These are phyloP conservation scores for Megaceryle alcyon DNA, from an alignment of 2,797 vertebrate species.

Conservation along the genomic window DNA sequence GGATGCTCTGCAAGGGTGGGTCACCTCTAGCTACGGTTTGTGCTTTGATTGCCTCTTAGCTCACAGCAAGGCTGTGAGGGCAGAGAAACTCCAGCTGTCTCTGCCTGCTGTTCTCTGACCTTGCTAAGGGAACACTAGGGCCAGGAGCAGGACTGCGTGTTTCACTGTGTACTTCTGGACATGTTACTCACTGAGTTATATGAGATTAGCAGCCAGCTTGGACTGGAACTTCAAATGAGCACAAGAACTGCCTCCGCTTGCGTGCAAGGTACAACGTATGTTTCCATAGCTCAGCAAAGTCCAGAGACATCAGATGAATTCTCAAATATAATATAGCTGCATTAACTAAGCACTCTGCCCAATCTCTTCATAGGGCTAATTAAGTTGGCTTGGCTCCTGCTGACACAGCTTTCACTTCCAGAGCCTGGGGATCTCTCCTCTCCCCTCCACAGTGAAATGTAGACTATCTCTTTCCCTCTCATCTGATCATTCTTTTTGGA, in stretches of 20 bases:
- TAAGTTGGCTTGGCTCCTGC: constrained; percentile 10
- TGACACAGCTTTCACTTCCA: constrained; percentile 16
- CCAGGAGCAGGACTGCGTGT: background rate
- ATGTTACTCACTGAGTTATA: background rate
- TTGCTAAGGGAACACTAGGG: background rate
- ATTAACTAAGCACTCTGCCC: background rate
- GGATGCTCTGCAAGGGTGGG: background rate
- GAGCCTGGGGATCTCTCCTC: background rate
- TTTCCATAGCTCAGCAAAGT: background rate
- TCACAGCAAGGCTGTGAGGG: background rate
- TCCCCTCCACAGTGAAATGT: background rate
- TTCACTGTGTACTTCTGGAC: background rate
- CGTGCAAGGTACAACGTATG: background rate
- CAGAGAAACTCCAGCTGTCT: constrained; percentile 35
- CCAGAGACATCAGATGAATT: background rate
- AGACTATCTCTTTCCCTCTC: background rate
- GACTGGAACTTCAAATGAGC: background rate
- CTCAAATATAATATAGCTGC: background rate
- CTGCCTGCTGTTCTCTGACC: constrained; percentile 47
- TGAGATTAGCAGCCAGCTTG: background rate
- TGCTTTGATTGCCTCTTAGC: background rate
- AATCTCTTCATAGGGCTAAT: background rate
- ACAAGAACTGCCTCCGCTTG: background rate
- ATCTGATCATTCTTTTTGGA: background rate
- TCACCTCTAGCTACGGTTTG: background rate